Base-by-base conservation (phyloP, 1,140 invertebrate genomes). In the Drosophila insularis region DNA sequence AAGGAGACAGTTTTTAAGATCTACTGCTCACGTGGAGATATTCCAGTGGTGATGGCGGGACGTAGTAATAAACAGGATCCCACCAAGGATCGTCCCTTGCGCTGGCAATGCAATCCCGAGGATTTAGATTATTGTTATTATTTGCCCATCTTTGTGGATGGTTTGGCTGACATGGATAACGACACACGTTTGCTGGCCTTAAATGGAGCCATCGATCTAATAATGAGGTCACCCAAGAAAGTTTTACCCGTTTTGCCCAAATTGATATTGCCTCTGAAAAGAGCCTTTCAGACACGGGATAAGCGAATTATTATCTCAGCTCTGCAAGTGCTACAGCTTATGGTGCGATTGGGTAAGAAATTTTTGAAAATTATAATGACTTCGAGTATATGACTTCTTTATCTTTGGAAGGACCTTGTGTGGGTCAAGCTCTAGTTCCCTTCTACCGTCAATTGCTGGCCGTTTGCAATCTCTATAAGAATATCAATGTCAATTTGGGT, bases 361-460 rank as follows among this genome's bases (percentile, higher is more conserved):
- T 5, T 6, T 0, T 8, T 1, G 8, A 4, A 2, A 6, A 4
- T 40, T 46, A 5, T 7, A 35, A 19, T 21, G 8, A 5, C 31
- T 43, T 6, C 27, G 27, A 10, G 50, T 19, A 31, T 35, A 0
- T 10, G 32, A 19, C 2, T 14, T 17, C 0, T 14, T 14, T 2
- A 2, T 40, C 7, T 31, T 10, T 13, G 8, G 0, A 43, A 92
- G 91, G 80, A 11, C 91, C 91, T 13, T 92, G 85, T 66, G 94
- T 97, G 53, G 97, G 97, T 1, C 95, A 97, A 92, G 96, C 96
- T 17, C 92, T 99, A 0, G 97, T 99, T 13, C 98, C 97, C 0
- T 99, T 98, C 92, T 99, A 98, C 91, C 93, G 97, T 67, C 97
- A 98, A 92, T 95, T 99, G 68, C 93, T 99, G 56, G 97, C 97